Conservation (phyloP, 1,140 invertebrate species). For the Macrobrachium rosenbergii region DNA sequence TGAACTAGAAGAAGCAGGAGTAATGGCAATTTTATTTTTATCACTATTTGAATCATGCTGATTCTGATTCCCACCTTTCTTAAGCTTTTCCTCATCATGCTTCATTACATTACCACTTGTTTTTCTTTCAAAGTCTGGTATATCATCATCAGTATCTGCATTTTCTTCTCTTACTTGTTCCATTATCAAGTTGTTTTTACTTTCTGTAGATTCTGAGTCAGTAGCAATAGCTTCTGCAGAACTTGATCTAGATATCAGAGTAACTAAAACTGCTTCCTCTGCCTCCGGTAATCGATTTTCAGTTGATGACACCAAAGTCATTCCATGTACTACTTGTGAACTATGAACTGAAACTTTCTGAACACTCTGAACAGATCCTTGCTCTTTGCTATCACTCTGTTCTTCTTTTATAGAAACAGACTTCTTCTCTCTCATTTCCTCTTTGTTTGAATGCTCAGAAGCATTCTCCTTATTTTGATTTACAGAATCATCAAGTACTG, state of each 20-base stretch:
- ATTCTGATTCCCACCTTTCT: not conserved
- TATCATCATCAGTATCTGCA: not conserved
- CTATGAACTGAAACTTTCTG: constrained; percentile 42
- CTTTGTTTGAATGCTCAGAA: no score
- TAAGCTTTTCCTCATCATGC: not conserved
- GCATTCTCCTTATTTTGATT: no score
- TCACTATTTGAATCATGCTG: not conserved
- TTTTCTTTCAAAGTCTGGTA: not conserved
- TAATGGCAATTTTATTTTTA: not conserved
- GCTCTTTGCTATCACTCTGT: not conserved
- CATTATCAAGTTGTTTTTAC: not conserved
- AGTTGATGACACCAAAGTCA: constrained; percentile 54
- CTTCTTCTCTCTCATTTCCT: no score
- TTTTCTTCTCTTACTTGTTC: not conserved
- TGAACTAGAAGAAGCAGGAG: not conserved
- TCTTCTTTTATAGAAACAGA: not conserved
- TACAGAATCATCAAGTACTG: no score
- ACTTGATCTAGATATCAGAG: constrained; percentile 54
- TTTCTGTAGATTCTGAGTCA: not conserved
- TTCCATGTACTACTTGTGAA: constrained; percentile 37
- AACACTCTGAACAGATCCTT: not conserved
- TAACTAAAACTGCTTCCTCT: constrained; percentile 57
- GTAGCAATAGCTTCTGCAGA: constrained; percentile 54
- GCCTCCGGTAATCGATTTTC: constrained; percentile 45
- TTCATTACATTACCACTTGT: not conserved